phyloP scores from a whole-genome alignment of 2,797 vertebrate genomes.

The Ctenopoma kingsleyae region DNA sequence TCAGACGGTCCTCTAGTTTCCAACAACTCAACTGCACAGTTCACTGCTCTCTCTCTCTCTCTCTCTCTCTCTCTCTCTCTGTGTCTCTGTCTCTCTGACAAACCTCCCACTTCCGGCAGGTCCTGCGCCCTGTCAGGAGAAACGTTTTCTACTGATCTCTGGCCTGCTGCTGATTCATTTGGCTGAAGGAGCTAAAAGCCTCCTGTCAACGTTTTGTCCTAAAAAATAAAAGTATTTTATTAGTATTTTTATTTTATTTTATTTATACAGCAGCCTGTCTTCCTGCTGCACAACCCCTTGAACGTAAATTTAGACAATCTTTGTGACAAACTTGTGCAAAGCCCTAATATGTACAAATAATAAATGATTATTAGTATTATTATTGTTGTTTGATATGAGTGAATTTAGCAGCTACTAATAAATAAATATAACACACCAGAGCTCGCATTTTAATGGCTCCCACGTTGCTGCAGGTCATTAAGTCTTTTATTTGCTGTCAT shows the following conservation, averaged over 20 bases:
- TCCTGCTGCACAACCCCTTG: no score
- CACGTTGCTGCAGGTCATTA: constrained; percentile 6
- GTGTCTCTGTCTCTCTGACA: constrained; percentile 51
- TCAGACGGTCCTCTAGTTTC: constrained; percentile 59
- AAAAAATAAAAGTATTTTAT: neutral
- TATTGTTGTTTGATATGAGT: no score
- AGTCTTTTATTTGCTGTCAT: constrained; percentile 13
- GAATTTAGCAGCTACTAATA: no score
- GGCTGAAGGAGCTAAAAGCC: neutral
- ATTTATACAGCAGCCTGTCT: neutral
- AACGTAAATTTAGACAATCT: no score
- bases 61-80: constrained; percentile 36
- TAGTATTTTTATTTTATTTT: neutral
- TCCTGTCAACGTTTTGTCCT: neutral
- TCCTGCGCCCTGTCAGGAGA: constrained; percentile 28
- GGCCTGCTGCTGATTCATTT: constrained; percentile 12
- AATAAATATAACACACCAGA: no score
- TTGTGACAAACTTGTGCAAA: no score
- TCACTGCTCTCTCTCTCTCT: constrained; percentile 49
- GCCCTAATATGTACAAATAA: no score
- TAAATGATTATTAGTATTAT: no score
- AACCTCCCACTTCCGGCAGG: constrained; percentile 82
- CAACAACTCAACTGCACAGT: constrained; percentile 71
- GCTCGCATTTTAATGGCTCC: neutral
- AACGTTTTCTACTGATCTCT: constrained; percentile 32